These are phyloP conservation scores for Oreochromis mossambicus DNA, from an alignment of 2,797 vertebrate species.

Conservation along the genomic window DNA sequence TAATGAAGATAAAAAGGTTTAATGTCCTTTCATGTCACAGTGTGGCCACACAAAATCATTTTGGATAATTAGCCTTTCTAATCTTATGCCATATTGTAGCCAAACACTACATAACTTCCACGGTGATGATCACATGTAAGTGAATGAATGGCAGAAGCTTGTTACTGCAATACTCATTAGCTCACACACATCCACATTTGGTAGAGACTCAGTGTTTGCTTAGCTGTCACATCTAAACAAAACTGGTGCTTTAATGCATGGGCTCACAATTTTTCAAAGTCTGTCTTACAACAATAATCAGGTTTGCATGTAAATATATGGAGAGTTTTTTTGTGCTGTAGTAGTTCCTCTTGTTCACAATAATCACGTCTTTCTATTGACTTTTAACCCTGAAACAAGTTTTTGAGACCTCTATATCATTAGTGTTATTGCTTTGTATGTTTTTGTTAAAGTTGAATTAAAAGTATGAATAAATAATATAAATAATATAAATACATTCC, in stretches of 20 bases:
- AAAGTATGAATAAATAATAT: background rate
- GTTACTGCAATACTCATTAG: background rate
- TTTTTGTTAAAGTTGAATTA: background rate
- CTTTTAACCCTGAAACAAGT: rapidly evolving
- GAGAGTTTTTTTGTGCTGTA: background rate
- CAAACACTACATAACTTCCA: background rate
- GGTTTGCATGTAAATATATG: background rate
- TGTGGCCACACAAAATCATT: background rate
- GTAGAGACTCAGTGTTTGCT: background rate
- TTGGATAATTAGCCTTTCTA: background rate
- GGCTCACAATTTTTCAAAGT: background rate
- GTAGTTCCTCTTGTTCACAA: background rate
- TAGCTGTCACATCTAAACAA: background rate
- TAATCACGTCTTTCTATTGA: background rate
- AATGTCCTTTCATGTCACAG: background rate
- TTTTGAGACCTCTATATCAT: background rate
- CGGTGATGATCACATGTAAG: background rate
- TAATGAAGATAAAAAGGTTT: background rate
- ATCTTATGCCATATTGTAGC: background rate
- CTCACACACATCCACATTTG: background rate
- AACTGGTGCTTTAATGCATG: background rate
- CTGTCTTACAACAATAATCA: background rate
- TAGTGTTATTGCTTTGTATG: background rate
- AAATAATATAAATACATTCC: background rate
- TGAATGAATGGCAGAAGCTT: background rate